Conservation (phyloP, 2,113 vertebrate genomes). For the Engystomops pustulosus region DNA sequence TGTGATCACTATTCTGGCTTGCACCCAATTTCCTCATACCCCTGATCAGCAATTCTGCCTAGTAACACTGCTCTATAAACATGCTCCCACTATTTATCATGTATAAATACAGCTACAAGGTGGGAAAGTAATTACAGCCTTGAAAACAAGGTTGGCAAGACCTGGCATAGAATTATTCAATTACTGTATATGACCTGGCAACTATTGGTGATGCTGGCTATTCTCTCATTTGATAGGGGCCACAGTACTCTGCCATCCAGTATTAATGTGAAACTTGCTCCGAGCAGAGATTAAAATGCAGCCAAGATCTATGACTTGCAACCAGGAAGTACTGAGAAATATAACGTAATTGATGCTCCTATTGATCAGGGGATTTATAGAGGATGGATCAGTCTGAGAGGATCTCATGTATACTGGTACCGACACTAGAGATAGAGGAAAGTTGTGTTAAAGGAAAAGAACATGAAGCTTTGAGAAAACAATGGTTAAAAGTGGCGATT, state of each 20-base stretch:
- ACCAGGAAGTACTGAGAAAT: neutral
- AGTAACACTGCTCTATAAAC: neutral
- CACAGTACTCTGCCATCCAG: neutral
- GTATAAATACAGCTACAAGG: neutral
- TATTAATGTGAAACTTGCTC: neutral
- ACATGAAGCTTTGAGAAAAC: neutral
- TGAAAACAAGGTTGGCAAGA: neutral
- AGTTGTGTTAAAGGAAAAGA: neutral
- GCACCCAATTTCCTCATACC: too few species aligned
- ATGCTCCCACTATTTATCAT: neutral
- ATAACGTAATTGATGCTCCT: constrained; percentile 35
- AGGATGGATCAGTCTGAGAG: constrained; percentile 43
- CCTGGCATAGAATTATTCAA: neutral
- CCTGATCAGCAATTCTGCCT: neutral
- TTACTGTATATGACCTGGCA: neutral
- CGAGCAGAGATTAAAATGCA: neutral
- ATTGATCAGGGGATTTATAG: constrained; percentile 54
- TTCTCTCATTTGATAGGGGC: neutral
- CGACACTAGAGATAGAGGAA: constrained; percentile 22
- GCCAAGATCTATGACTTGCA: neutral
- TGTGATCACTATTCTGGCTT: too few species aligned
- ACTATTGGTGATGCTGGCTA: neutral
- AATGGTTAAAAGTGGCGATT: neutral
- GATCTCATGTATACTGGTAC: constrained; percentile 28
- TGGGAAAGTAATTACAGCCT: neutral